phyloP scores from a whole-genome alignment of 2,797 vertebrate species.

The Eptatretus atami region DNA sequence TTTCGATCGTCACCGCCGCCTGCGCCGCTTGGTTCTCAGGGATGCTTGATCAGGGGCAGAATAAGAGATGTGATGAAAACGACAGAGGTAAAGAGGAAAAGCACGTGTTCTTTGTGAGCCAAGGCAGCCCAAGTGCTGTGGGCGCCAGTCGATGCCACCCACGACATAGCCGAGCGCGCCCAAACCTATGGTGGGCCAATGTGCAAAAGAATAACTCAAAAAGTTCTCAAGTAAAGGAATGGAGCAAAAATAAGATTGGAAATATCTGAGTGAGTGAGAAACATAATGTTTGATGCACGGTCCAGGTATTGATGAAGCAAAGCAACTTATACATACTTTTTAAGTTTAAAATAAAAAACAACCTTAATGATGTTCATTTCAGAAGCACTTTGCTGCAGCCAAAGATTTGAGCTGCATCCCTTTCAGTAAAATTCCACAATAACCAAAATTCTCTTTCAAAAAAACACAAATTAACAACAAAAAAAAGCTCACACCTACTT shows the following conservation, averaged over 20 bases:
- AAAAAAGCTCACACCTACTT: too few species aligned
- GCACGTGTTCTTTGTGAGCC: slow-evolving; percentile 63
- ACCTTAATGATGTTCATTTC: too few species aligned
- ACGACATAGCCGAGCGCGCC: slow-evolving; percentile 77
- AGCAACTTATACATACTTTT: too few species aligned
- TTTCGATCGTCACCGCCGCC: not conserved
- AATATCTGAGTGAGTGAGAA: too few species aligned
- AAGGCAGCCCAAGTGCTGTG: slow-evolving; percentile 49
- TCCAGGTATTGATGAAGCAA: too few species aligned
- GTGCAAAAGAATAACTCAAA: not conserved
- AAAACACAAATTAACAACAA: too few species aligned
- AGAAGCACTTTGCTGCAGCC: too few species aligned
- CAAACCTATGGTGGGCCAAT: slow-evolving; percentile 27
- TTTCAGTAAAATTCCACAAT: too few species aligned
- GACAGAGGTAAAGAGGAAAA: slow-evolving; percentile 60
- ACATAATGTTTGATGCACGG: too few species aligned
- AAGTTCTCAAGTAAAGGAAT: not conserved
- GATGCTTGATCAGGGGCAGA: slow-evolving; percentile 67
- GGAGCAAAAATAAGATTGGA: not conserved
- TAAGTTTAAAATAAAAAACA: too few species aligned
- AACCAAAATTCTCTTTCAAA: too few species aligned
- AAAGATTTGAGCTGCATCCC: too few species aligned
- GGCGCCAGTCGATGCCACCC: slow-evolving; percentile 73
- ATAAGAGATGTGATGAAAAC: slow-evolving; percentile 47
- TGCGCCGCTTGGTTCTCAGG: slow-evolving; percentile 30